Evolutionary conservation across 2,797 vertebrate species (phyloP).

Genomic region (Gallinago stenura): DNA sequence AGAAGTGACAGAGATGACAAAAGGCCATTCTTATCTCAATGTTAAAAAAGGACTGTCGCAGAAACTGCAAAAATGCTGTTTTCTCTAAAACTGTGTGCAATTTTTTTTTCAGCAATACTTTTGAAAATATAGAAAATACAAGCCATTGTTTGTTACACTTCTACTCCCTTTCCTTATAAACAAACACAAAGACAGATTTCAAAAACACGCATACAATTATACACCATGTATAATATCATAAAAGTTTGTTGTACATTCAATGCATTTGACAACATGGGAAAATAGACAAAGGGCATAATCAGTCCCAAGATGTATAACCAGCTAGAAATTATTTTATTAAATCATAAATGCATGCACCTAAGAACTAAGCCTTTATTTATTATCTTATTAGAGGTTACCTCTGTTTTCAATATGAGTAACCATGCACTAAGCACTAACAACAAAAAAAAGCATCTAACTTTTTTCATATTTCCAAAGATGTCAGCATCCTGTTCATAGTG

Average conservation of each 20-base stretch:
- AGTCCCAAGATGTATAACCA: neutral
- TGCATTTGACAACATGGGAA: neutral
- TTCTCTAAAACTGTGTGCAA: neutral
- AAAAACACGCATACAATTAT: slow-evolving; percentile 11
- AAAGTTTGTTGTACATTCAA: neutral
- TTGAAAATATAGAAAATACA: neutral
- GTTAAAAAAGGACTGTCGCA: neutral
- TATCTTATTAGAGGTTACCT: neutral
- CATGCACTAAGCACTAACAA: neutral
- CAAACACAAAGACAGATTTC: neutral
- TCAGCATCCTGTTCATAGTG: neutral
- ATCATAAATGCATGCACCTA: slow-evolving; percentile 11
- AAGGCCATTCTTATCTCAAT: neutral
- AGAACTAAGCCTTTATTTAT: neutral
- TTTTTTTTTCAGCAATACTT: neutral
- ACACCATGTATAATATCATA: neutral
- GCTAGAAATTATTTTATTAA: slow-evolving; percentile 1
- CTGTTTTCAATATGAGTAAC: neutral
- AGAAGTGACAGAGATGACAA: neutral
- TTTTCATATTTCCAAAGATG: neutral
- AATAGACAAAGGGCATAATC: neutral
- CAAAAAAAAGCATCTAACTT: neutral
- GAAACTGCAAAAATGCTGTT: neutral
- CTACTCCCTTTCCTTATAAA: neutral
- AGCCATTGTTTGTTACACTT: neutral